A percentile compares a stretch with the other conserved stretches of the same genome.
Evolutionary conservation across 1,140 invertebrate species (phyloP).

Genomic region (Catajapyx aquilonaris): DNA sequence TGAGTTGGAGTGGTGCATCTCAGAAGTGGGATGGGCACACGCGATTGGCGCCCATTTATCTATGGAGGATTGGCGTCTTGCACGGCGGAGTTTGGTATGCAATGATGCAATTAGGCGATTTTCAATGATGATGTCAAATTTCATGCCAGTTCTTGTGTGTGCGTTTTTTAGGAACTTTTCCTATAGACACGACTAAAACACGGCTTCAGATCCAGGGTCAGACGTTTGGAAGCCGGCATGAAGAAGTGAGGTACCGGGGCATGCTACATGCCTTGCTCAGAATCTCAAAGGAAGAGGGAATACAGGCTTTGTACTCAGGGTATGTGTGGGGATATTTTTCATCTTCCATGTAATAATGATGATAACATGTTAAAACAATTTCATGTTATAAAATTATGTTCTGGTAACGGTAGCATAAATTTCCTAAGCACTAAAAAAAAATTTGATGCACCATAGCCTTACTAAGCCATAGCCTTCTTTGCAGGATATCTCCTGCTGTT

Average conservation of each 20-base stretch:
- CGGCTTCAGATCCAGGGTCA: constrained; percentile 88
- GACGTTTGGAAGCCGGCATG: constrained; percentile 50
- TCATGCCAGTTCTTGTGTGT: no score
- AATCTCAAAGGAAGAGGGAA: constrained; percentile 62
- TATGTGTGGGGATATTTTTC: constrained; percentile 28
- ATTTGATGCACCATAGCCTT: no score
- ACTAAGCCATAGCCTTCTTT: constrained; percentile 18
- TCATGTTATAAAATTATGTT: no score
- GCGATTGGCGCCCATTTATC: constrained; percentile 69
- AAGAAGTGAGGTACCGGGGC: constrained; percentile 60
- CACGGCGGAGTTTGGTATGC: constrained; percentile 76
- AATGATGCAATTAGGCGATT: not conserved
- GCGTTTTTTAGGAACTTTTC: constrained; percentile 88
- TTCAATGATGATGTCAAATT: not conserved
- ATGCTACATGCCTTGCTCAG: constrained; percentile 75
- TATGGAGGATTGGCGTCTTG: constrained; percentile 84
- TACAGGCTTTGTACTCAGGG: constrained; percentile 61
- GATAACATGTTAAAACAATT: no score
- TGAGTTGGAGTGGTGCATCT: no score
- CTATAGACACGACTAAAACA: constrained; percentile 89
- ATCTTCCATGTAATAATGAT: no score
- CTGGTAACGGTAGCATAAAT: no score
- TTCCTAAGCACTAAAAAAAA: no score
- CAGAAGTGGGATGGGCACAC: no score
- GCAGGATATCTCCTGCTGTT: constrained; percentile 74